Evolutionary conservation across 2,797 vertebrate species (phyloP).

Genomic region (Chelidonichthys spinosus): DNA sequence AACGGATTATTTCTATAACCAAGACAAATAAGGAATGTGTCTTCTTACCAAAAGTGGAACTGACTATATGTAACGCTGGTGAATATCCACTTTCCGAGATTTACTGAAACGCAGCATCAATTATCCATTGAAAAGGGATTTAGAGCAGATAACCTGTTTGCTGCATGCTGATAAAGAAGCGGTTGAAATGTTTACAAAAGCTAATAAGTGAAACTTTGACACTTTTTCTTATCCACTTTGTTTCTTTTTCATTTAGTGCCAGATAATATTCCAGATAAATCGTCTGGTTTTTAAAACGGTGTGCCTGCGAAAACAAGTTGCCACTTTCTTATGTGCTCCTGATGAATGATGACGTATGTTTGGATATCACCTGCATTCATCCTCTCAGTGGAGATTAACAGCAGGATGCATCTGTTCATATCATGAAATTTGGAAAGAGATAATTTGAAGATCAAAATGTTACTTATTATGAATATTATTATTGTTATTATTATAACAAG

Average conservation of each 20-base stretch:
- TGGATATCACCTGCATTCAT: neutral
- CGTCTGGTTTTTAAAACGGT: neutral
- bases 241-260: conserved; percentile 5
- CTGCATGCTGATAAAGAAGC: neutral
- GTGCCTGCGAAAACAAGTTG: neutral
- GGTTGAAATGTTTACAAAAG: neutral
- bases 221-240: neutral
- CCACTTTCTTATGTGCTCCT: neutral
- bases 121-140: neutral
- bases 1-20: accelerated
- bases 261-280: conserved; percentile 4
- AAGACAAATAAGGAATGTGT: neutral
- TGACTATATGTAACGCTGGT: accelerated
- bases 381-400: neutral
- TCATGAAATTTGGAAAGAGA: neutral
- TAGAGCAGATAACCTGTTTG: neutral
- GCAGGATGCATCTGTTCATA: conserved; percentile 1
- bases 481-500: neutral
- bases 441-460: neutral
- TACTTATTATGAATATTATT: neutral
- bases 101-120: accelerated
- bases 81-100: neutral
- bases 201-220: neutral
- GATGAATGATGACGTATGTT: neutral
- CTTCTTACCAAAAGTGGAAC: neutral